phyloP scores from a whole-genome alignment of 2,113 vertebrate species.

The Origma solitaria region DNA sequence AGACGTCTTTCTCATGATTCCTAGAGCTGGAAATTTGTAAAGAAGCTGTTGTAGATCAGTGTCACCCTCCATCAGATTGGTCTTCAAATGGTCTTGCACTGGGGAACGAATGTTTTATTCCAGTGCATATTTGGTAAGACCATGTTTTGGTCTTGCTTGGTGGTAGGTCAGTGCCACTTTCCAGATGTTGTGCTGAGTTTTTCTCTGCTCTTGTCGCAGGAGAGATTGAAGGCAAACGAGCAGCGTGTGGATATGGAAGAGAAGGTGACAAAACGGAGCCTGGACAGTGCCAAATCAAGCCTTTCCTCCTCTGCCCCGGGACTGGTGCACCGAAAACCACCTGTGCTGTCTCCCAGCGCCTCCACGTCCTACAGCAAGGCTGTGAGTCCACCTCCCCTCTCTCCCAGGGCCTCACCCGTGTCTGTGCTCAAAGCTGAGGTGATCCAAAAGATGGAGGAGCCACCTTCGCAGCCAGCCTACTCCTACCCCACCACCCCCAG shows the following conservation, averaged over 20 bases:
- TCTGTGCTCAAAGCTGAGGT: constrained; percentile 86
- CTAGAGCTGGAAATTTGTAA: not conserved
- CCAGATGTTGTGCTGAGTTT: not conserved
- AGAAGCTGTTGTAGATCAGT: not conserved
- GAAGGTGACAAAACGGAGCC: constrained; percentile 79
- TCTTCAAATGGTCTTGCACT: not conserved
- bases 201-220: constrained; percentile 66
- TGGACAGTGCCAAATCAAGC: constrained; percentile 76
- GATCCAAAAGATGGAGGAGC: constrained; percentile 81
- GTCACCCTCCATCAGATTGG: not conserved
- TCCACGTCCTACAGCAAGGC: constrained; percentile 80
- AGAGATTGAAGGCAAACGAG: constrained; percentile 88
- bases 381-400: constrained; percentile 76
- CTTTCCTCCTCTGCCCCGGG: constrained; percentile 70
- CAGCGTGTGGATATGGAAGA: constrained; percentile 85
- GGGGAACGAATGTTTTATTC: not conserved
- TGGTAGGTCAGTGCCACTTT: not conserved
- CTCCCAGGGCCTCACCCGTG: constrained; percentile 77
- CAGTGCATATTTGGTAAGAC: not conserved
- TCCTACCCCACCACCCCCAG: constrained; percentile 82
- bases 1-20: not conserved
- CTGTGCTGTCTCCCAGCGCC: constrained; percentile 72
- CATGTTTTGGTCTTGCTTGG: not conserved
- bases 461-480: constrained; percentile 77
- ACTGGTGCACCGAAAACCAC: constrained; percentile 81